phyloP scores from a whole-genome alignment of 2,113 vertebrate genomes.

The Vanacampus margaritifer region DNA sequence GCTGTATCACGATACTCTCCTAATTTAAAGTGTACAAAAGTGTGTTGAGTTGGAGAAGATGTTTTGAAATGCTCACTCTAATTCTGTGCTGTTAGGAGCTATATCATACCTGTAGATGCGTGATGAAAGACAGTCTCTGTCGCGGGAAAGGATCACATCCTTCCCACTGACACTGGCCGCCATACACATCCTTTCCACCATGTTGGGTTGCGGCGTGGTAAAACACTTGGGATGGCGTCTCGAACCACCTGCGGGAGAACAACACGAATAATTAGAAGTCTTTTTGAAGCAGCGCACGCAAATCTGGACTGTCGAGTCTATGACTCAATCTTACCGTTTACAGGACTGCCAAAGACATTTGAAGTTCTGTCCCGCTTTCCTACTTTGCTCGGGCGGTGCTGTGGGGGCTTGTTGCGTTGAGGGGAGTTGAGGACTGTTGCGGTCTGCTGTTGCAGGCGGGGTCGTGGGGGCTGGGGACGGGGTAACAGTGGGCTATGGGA shows the following conservation, averaged over 20 bases:
- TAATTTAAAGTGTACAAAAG: too few relatives aligned
- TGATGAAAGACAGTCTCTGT: constrained; percentile 97
- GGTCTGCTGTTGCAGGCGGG: constrained; percentile 73
- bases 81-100: too few relatives aligned
- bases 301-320: too few relatives aligned
- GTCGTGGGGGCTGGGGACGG: constrained; percentile 74
- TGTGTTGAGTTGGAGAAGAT: too few relatives aligned
- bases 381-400: constrained; percentile 78
- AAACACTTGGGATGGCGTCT: constrained; percentile 96
- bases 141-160: constrained; percentile 95
- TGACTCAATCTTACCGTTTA: constrained; percentile 85
- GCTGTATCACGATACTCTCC: too few relatives aligned
- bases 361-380: constrained; percentile 96
- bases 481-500: constrained; percentile 69
- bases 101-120: constrained; percentile 88
- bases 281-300: not conserved
- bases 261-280: not conserved
- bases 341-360: constrained; percentile 98
- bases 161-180: constrained; percentile 94
- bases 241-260: constrained; percentile 86
- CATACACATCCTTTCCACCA: constrained; percentile 89
- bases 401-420: constrained; percentile 70
- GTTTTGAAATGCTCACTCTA: too few relatives aligned
- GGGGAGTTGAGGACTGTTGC: constrained; percentile 76
- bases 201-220: constrained; percentile 96